These are phyloP conservation scores for Oreotrochilus melanogaster DNA, from an alignment of 2,113 vertebrate genomes.

Conservation along the genomic window DNA sequence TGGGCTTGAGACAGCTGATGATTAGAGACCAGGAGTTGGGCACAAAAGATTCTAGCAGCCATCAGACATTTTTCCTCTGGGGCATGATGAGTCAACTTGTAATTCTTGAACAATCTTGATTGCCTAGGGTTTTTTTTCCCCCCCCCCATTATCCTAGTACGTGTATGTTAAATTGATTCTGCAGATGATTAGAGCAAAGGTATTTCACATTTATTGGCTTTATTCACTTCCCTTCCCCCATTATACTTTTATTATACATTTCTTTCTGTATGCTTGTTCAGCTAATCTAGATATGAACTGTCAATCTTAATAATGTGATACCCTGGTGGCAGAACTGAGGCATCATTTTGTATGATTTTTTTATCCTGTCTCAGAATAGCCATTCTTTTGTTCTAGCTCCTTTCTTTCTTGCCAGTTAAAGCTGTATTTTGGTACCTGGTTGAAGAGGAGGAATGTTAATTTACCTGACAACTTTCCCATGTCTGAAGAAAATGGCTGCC, in stretches of 20 bases:
- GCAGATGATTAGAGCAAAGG: neutral
- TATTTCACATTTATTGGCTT: neutral
- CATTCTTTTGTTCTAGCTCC: neutral
- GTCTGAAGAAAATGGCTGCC: neutral
- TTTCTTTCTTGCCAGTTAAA: neutral
- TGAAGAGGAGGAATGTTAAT: neutral
- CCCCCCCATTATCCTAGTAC: neutral
- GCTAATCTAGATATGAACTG: neutral
- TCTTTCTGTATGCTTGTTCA: neutral
- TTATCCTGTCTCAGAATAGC: neutral
- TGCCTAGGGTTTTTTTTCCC: neutral
- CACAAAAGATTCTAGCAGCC: neutral
- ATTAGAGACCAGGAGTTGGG: constrained; percentile 16
- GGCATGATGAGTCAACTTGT: neutral
- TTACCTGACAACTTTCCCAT: neutral
- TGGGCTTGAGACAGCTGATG: neutral
- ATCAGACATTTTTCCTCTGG: neutral
- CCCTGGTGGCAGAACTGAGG: neutral
- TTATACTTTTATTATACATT: neutral
- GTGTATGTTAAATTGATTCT: neutral
- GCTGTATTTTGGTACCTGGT: neutral
- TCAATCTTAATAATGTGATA: neutral
- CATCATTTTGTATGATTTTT: neutral
- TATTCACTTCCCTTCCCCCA: neutral
- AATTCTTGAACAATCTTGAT: constrained; percentile 13